These are phyloP conservation scores for Zosterops japonicus DNA, from an alignment of 2,113 vertebrate genomes.

Conservation along the genomic window DNA sequence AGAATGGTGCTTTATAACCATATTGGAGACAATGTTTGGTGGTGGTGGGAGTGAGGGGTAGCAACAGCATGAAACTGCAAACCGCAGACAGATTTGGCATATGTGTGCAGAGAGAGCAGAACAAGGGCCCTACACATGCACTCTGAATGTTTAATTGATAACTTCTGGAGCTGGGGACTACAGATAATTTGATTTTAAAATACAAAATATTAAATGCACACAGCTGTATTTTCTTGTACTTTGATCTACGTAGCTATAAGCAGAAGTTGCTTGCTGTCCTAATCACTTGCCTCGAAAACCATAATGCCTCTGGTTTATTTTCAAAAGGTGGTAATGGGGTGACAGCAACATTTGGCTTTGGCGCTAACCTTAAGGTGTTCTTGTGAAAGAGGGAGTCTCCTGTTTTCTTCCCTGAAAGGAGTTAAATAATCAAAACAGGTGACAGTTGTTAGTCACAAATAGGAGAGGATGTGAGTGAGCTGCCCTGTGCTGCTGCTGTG, in stretches of 20 bases:
- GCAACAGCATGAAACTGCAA: neutral
- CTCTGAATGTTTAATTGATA: slow-evolving; percentile 12
- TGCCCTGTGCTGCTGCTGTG: neutral
- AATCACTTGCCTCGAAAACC: neutral
- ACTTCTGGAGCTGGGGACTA: neutral
- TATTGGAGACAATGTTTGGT: neutral
- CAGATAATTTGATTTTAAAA: neutral
- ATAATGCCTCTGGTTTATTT: neutral
- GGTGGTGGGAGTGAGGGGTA: neutral
- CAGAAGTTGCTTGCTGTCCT: neutral
- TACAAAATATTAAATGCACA: neutral
- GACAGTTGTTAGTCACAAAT: neutral
- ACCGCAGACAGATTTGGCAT: neutral
- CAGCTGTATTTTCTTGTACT: neutral
- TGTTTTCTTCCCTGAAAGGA: neutral
- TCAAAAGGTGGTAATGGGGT: neutral
- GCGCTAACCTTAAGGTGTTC: neutral
- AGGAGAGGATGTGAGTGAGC: neutral
- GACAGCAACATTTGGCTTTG: neutral
- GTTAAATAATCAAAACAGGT: neutral
- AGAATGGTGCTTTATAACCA: neutral
- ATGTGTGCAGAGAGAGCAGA: neutral
- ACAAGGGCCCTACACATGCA: neutral
- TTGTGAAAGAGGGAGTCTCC: neutral
- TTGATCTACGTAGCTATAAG: neutral